Percentiles rank a stretch among this genome's conserved stretches.
Conservation (phyloP, 2,888 invertebrate species). For the Unio pictorum region DNA sequence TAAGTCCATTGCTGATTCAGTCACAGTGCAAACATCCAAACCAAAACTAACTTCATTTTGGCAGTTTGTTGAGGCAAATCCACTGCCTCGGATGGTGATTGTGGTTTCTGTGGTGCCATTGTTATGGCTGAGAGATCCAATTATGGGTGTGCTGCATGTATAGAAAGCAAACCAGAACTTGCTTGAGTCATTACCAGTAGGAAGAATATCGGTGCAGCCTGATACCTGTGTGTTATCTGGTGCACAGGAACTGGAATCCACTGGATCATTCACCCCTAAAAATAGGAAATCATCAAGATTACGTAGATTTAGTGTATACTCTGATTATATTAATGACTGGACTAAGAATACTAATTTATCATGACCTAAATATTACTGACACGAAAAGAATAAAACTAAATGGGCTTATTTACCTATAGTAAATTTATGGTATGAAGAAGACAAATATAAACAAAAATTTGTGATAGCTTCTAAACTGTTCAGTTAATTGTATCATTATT, state of each 20-base stretch:
- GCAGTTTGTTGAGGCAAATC: slow-evolving; percentile 38
- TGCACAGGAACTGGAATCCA: slow-evolving; percentile 26
- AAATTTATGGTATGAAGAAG: too few species aligned
- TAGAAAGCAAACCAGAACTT: slow-evolving; percentile 48
- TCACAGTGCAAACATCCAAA: slow-evolving; percentile 22
- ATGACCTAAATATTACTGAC: too few species aligned
- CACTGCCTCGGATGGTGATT: slow-evolving; percentile 38
- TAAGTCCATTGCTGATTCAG: slow-evolving; percentile 9
- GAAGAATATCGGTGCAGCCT: slow-evolving; percentile 30
- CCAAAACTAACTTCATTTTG: slow-evolving; percentile 50
- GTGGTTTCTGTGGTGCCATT: slow-evolving; percentile 40
- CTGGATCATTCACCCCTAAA: slow-evolving; percentile 34
- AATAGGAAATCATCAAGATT: background rate
- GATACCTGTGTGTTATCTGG: slow-evolving; percentile 21
- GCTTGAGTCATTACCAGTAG: slow-evolving; percentile 15
- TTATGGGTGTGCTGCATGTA: slow-evolving; percentile 38
- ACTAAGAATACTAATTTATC: slow-evolving; percentile 4
- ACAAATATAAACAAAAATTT: too few species aligned
- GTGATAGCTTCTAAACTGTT: too few species aligned
- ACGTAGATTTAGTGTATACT: background rate
- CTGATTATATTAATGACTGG: slow-evolving; percentile 14
- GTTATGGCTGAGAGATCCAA: slow-evolving; percentile 23
- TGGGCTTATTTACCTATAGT: too few species aligned
- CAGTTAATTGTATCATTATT: too few species aligned
- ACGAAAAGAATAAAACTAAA: too few species aligned